These are phyloP conservation scores for Brachyptera putata DNA, from an alignment of 2,888 invertebrate species.

Conservation along the genomic window DNA sequence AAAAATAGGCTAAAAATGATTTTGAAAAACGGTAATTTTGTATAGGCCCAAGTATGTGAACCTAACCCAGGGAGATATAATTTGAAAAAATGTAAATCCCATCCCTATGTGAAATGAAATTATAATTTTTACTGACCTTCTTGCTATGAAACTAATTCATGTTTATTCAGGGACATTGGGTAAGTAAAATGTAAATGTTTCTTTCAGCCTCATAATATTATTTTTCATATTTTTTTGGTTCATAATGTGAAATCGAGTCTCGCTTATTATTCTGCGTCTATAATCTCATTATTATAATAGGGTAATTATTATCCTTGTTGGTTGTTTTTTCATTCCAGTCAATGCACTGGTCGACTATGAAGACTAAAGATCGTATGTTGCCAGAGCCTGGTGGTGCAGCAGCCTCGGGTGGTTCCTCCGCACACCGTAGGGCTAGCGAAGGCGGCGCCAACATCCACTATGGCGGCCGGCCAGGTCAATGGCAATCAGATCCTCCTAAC, in stretches of 20 bases:
- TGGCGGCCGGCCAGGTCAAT: slow-evolving; percentile 52
- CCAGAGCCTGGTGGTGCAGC: slow-evolving; percentile 35
- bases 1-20: no score
- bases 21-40: no score
- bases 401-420: slow-evolving; percentile 47
- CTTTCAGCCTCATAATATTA: no score
- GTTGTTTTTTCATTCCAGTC: slow-evolving; percentile 54
- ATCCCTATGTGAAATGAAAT: no score
- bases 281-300: not conserved
- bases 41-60: no score
- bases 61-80: no score
- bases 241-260: not conserved
- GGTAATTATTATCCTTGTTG: not conserved
- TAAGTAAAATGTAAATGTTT: no score
- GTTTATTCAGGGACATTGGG: no score
- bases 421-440: slow-evolving; percentile 73
- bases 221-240: no score
- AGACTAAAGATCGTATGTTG: slow-evolving; percentile 86
- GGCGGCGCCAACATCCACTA: slow-evolving; percentile 78
- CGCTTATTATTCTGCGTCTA: not conserved
- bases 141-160: no score
- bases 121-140: no score
- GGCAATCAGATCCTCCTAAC: slow-evolving; percentile 70
- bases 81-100: no score
- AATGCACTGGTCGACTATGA: slow-evolving; percentile 89